Evolutionary conservation across 2,113 vertebrate genomes (phyloP), one percentile per base, ranked within the genome.

Genomic region (Oncorhynchus keta): DNA sequence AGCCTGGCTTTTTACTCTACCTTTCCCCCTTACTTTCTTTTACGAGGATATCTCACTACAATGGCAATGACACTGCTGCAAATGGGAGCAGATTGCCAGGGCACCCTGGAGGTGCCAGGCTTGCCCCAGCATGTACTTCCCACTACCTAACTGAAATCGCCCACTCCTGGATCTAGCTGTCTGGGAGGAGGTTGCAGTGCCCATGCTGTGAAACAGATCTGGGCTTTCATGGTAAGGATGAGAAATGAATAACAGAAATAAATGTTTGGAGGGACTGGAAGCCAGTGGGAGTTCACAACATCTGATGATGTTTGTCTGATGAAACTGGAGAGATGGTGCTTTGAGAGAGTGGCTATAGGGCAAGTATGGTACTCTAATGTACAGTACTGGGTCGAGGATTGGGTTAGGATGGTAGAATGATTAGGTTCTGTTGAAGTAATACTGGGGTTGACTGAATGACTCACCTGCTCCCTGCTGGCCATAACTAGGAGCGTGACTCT

Each of bases 381-480:
- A 45, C 9, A 45, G 55, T 45, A 45, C 39, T 12, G 9, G 39
- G 2, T 45, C 39, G 9, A 45, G 39, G 39, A 9, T 45, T 45
- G 39, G 8, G 39, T 45, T 45, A 3, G 39, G 39, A 2, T 12
- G 9, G 39, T 45, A 45, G 39, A 9, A 45, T 45, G 9, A 45
- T 45, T 45, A 45, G 39, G 39, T 45, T 45, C 39, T 45, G 39
- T 45, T 11, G 39, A 45, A 45, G n/a, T 62, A 22, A n/a, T 22
- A 62, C 59, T 62, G 26, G 65, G 39, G 24, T 62, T 57, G 16
- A 76, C 12, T 51, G 12, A 5, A 73, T 74, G 67, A 84, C 87
- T 94, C 92, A 93, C 93, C 92, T 64, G 90, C 77, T 2, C 84
- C 5, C 70, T 92, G 89, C 77, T 84, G 89, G 49, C 92, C 88